phyloP scores from a whole-genome alignment of 2,113 vertebrate genomes.

The Saguinus imperator region DNA sequence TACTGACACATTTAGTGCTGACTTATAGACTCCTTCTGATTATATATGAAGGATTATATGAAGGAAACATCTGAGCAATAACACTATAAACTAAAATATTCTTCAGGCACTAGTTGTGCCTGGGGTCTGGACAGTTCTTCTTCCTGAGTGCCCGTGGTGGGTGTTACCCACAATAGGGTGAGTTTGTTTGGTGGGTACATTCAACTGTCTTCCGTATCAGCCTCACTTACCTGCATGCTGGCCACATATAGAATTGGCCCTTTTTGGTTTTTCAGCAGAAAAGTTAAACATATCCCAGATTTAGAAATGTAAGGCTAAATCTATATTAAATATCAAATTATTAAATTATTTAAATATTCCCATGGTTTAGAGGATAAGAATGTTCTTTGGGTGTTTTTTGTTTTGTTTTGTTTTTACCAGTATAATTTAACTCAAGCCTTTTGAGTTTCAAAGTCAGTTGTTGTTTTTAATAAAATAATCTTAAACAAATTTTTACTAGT shows the following conservation, averaged over 20 bases:
- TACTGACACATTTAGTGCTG: too few relatives aligned
- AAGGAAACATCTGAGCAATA: too few relatives aligned
- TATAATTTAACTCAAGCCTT: not conserved
- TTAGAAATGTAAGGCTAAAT: not conserved
- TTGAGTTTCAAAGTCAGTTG: not conserved
- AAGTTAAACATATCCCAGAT: not conserved
- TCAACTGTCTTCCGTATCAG: not conserved
- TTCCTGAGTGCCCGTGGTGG: too few relatives aligned
- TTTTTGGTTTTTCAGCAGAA: not conserved
- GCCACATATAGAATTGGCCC: not conserved
- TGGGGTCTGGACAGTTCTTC: too few relatives aligned
- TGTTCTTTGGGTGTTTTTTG: not conserved
- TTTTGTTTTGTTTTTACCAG: not conserved
- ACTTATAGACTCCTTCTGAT: too few relatives aligned
- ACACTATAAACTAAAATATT: too few relatives aligned
- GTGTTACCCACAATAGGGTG: too few relatives aligned
- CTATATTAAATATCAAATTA: not conserved
- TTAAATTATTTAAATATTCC: not conserved
- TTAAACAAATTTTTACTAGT: not conserved
- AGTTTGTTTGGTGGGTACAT: not conserved
- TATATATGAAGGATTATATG: too few relatives aligned
- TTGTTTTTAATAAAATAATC: not conserved
- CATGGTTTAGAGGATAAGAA: not conserved
- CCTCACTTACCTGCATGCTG: not conserved
- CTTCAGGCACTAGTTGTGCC: too few relatives aligned